Evolutionary conservation across 1,140 invertebrate species (phyloP).

Genomic region (Helicorthomorpha holstii): DNA sequence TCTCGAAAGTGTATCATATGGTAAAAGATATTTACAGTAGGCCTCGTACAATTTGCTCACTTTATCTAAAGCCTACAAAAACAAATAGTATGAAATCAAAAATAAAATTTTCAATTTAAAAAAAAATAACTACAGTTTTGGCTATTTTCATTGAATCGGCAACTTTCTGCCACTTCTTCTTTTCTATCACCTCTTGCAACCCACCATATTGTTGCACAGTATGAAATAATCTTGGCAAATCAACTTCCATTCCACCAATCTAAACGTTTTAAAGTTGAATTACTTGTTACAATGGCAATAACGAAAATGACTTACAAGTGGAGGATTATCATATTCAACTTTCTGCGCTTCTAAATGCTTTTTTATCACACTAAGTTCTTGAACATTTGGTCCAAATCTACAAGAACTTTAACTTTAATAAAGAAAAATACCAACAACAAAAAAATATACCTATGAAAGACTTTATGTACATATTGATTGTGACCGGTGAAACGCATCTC

Average conservation of each 20-base stretch:
- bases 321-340: constrained; percentile 52
- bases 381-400: constrained; percentile 75
- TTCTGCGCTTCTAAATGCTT: constrained; percentile 62
- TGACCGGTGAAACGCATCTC: constrained; percentile 75
- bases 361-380: constrained; percentile 69
- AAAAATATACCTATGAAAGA: constrained; percentile 40
- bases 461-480: constrained; percentile 80
- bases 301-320: constrained; percentile 37
- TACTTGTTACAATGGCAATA: constrained; percentile 2
- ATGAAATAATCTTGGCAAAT: constrained; percentile 67
- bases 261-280: constrained; percentile 22
- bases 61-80: constrained; percentile 47
- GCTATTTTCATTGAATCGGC: constrained; percentile 75
- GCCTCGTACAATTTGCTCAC: constrained; percentile 74
- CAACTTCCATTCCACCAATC: constrained; percentile 78
- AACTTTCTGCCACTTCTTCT: constrained; percentile 75
- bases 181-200: constrained; percentile 72
- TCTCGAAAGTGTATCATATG: constrained; percentile 63
- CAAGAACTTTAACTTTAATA: constrained; percentile 2
- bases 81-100: constrained; percentile 41
- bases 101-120: constrained; percentile 6
- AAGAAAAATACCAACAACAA: background rate
- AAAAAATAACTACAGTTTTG: constrained; percentile 33
- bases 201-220: constrained; percentile 72
- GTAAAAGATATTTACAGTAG: constrained; percentile 83